Base-by-base conservation (phyloP, 2,888 invertebrate genomes). In the Cataglyphis altisquamis region DNA sequence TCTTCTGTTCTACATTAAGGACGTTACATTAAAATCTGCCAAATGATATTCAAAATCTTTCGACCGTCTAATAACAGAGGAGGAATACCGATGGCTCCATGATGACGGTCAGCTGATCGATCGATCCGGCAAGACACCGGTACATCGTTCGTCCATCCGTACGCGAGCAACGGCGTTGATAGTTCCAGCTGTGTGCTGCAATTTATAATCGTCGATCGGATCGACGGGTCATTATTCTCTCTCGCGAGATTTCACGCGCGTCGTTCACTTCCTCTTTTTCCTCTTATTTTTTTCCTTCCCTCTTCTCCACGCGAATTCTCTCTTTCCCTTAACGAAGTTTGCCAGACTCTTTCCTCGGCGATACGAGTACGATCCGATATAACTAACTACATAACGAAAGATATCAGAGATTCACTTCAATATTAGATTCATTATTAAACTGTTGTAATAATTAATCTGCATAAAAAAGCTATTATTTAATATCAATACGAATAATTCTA, bases 141-240 rank as follows among this genome's bases (percentile, higher is more conserved):
- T 78, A 83, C 83, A 80, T 60, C 62, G 68, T 80, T 80, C 80
- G 68, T 83, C 55, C 83, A 80, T 83, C 60, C 66, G 48, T 67
- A 57, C 63, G 39, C 36, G 66, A 62, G 52, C 83, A 72, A 72
- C 77, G 67, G 83, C 70, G 62, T 78, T 77, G 83, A 78, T 83
- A 67, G 83, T 78, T 83, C 60, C 83, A 77, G 66, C 83, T 62
- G 81, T 63, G 78, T 62, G 75, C 75, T 25, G 84, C 82, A 74
- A 82, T 84, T 84, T 84, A 82, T 82, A 82, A 78, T 84, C 80
- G 80, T 64, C 74, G 80, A 81, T 73, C 73, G 67, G 64, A 84
- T 85, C 83, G 85, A 84, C 83, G 84, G 84, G 85, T 85, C 85
- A 84, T 85, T 85, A 85, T 85, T 85, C 78, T 85, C 85, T 85